Base-by-base conservation (phyloP, 2,797 vertebrate genomes). In the Adrianichthys oophorus region DNA sequence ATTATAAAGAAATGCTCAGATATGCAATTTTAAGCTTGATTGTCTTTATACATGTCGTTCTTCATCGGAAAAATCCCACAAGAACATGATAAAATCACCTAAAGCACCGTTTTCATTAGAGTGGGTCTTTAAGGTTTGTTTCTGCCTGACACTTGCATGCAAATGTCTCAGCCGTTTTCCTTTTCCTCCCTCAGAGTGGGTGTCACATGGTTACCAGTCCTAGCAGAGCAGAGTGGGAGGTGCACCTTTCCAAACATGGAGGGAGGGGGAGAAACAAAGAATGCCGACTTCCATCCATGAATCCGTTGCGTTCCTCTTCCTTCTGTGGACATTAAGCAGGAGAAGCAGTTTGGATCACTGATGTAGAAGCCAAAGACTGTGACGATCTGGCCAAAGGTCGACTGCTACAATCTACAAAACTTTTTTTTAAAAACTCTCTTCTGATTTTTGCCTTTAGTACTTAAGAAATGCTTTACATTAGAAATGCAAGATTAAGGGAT, bases 231-330 rank as follows among this genome's bases (percentile, higher is more conserved):
- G 56, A 68, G 59, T 59, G 65, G 50, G 48, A 59, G 52, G 19
- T 45, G 70, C 78, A 82, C 72, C 78, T 84, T 79, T 79, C 85
- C 89, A 88, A 86, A 87, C 78, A 90, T 87, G 84, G 86, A 89
- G 72, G 76, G 62, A 61, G 14, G 54, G 72, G 13, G 41, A 68
- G 69, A 37, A 37, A 37, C 2, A 2, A 81, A 78, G 65, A 85
- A 80, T 79, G 74, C 68, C 68, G 76, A 84, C 77, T 84, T 85
- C 80, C 76, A 60, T 62, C 70, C 59, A 65, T 68, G 68, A 73
- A 65, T 85, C 51, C 72, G 73, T 70, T 50, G 52, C 41, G 4
- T 61, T 62, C 60, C 62, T 76, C 45, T 74, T 70, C 66, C 66
- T 17, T 83, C 40, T 76, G 66, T 72, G 84, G 75, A 88, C 56